Percentiles rank a stretch among this genome's conserved stretches.
Evolutionary conservation across 2,888 invertebrate genomes (phyloP).

Genomic region (Zygogramma bicolorata): DNA sequence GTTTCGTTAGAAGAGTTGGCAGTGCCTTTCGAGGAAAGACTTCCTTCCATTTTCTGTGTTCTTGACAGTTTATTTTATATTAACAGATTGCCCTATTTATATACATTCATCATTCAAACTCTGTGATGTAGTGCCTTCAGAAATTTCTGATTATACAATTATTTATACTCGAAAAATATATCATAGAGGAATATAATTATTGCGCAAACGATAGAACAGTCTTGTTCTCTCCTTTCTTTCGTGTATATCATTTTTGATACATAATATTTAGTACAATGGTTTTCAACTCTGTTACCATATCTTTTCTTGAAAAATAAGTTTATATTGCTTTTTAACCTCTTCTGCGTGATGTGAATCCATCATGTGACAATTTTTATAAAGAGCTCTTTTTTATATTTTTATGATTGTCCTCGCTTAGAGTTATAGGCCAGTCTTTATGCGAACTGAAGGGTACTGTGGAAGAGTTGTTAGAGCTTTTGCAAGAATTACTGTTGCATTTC

Average conservation of each 20-base stretch:
- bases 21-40: background rate
- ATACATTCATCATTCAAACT: slow-evolving; percentile 21
- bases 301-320: slow-evolving; percentile 49
- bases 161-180: slow-evolving; percentile 14
- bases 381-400: background rate
- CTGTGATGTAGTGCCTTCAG: slow-evolving; percentile 65
- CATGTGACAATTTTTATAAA: background rate
- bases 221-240: background rate
- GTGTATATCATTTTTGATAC: slow-evolving; percentile 28
- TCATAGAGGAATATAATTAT: slow-evolving; percentile 7
- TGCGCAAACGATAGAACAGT: background rate
- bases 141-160: slow-evolving; percentile 53
- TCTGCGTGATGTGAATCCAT: background rate
- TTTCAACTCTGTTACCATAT: slow-evolving; percentile 65
- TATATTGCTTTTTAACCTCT: slow-evolving; percentile 23
- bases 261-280: slow-evolving; percentile 61
- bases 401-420: background rate
- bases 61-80: slow-evolving; percentile 3
- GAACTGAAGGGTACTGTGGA: background rate
- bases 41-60: background rate
- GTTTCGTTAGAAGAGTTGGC: too few species aligned
- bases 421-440: background rate
- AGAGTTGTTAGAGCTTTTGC: background rate
- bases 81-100: background rate
- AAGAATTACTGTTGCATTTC: background rate